Evolutionary conservation across 2,113 vertebrate species (phyloP), one percentile per base, ranked within the genome.

Genomic region (Hemichromis elongatus): DNA sequence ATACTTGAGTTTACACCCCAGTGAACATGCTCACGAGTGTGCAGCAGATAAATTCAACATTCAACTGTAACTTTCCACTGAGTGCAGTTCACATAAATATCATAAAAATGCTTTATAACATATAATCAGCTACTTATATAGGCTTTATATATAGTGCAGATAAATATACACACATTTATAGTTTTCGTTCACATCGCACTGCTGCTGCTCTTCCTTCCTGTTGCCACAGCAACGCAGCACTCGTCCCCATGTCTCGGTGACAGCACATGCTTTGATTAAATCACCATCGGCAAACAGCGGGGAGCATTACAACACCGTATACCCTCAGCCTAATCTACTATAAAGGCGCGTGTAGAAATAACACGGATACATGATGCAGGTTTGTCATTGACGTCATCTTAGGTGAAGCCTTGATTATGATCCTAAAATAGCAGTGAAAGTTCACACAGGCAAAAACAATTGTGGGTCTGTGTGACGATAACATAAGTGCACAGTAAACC

Each of bases 221-320:
- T 95, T 94, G 91, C 93, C 91, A 95, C 89, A 90, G 94, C 92
- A 92, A 93, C 92, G 82, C 89, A 87, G 92, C 86, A 84, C 82
- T 92, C 50, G 77, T 87, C 92, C 92, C 88, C 52, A 10, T 81
- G 79, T 92, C 91, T 92, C 83, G 7, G 63, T 84, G 85, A 88
- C 85, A 92, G 83, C 94, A 93, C 93, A 94, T 91, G 93, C 88
- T 89, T 86, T 85, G 82, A 84, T 87, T 84, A 90, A 89, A 81
- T 87, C 26, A 16, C 45, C 68, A 82, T 84, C 59, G 6, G 16
- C 14, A 10, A 68, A 55, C 77, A 24, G 61, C 47, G 13, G 47
- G 12, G 12, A 75, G 70, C 45, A 75, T 45, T 75, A 84, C 5
- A 37, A 55, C n/a, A 21, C 18, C 13, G 24, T 54, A 13, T 33